phyloP scores from a whole-genome alignment of 2,888 invertebrate genomes.

The Synergus umbraculus region DNA sequence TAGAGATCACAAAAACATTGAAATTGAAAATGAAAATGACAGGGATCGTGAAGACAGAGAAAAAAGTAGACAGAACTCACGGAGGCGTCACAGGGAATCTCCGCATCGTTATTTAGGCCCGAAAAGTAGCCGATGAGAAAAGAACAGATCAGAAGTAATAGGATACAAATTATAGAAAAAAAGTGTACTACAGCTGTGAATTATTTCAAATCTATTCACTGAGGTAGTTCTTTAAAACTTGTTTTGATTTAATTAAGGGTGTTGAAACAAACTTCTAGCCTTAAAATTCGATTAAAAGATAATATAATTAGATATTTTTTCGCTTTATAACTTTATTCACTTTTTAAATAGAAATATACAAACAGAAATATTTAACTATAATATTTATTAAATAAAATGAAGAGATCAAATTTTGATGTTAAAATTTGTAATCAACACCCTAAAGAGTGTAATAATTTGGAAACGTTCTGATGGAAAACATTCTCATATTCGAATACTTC shows the following conservation, averaged over 20 bases:
- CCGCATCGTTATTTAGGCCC: slow-evolving; percentile 72
- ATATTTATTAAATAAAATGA: too few relatives aligned
- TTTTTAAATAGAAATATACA: too few relatives aligned
- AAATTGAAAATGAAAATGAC: slow-evolving; percentile 65
- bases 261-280: too few relatives aligned
- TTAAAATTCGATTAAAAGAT: too few relatives aligned
- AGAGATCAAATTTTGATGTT: too few relatives aligned
- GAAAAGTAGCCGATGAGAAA: slow-evolving; percentile 68
- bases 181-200: background rate
- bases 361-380: too few relatives aligned
- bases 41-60: slow-evolving; percentile 72
- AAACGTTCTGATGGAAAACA: background rate
- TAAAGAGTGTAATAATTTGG: background rate
- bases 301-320: too few relatives aligned
- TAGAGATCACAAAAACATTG: slow-evolving; percentile 66
- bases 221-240: background rate
- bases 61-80: slow-evolving; percentile 68
- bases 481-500: background rate
- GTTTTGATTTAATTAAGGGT: background rate
- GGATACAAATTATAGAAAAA: background rate
- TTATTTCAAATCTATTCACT: background rate
- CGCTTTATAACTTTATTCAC: too few relatives aligned
- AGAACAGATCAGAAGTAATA: background rate
- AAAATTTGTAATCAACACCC: background rate
- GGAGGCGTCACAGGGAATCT: slow-evolving; percentile 69